Base-by-base conservation (phyloP, 35 echinoderm and acorn worm genomes). In the Hemicentrotus pulcherrimus region DNA sequence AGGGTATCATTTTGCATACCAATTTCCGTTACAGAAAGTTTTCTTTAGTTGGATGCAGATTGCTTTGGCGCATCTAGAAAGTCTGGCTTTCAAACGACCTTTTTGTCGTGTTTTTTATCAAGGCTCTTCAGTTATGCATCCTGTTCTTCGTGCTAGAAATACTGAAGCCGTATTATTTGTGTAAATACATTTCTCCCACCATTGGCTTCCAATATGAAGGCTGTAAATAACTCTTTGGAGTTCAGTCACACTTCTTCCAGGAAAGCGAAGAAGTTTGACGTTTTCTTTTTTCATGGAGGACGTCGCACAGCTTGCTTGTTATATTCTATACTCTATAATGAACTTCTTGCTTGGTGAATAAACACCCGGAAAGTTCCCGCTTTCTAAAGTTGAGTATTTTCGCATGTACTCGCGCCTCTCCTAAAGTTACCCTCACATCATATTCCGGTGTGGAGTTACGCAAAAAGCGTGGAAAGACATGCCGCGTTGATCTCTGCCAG, bases 331-430 rank as follows among this genome's bases (percentile, higher is more conserved):
- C 5, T 71, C 61, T 24, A 41, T 41, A 5, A 71, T 78, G 65
- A 78, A 78, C 65, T 78, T n/a, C 19, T 78, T 28, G 65, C 24
- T 28, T 28, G 22, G 65, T 78, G 65, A 78, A 78, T 78, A 78
- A 78, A 78, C 65, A 78, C 65, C 65, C 3, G 19, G 65, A 78
- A 78, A 78, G 65, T 78, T 78, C 65, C 65, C 65, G 65, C 65
- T 78, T 78, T 78, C 65, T 28, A n/a, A 78, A 78, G 65, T 78
- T 78, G 65, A n/a, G 65, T 78, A 78, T 78, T n/a, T 78, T 78
- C 16, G 11, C 52, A 59, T 78, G 65, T 22, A 18, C 65, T 78
- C 65, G 19, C 19, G 65, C 65, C 61, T 78, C 65, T 78, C 22
- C 65, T 78, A 78, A 78, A 28, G 65, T n/a, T 78, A 78, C 65